Evolutionary conservation across 2,113 vertebrate genomes (phyloP).

Genomic region (Dicentrarchus labrax): DNA sequence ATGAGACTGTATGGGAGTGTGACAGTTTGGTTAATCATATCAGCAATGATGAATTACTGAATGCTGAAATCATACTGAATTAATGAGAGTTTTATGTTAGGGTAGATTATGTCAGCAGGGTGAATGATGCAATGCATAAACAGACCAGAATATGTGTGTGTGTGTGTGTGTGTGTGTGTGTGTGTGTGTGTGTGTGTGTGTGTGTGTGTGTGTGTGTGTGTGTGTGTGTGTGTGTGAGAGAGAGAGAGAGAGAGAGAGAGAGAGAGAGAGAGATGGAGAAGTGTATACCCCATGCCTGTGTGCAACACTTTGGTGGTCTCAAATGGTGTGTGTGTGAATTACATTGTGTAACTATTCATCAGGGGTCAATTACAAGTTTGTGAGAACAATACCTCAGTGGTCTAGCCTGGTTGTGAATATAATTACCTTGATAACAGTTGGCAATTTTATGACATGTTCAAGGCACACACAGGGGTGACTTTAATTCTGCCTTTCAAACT

Average conservation of each 20-base stretch:
- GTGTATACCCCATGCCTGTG: background rate
- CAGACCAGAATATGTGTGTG: constrained; percentile 7
- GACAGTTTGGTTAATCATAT: constrained; percentile 80
- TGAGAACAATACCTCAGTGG: constrained; percentile 48
- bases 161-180: background rate
- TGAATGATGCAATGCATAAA: constrained; percentile 69
- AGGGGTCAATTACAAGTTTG: constrained; percentile 57
- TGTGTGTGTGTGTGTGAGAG: background rate
- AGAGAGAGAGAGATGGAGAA: too few species aligned
- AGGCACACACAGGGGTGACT: constrained; percentile 30
- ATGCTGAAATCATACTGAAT: constrained; percentile 72
- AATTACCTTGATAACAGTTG: constrained; percentile 63
- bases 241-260: too few species aligned
- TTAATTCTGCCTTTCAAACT: constrained; percentile 46
- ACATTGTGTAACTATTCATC: constrained; percentile 48
- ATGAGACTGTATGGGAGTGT: constrained; percentile 67
- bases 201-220: background rate
- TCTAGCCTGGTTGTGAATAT: constrained; percentile 28
- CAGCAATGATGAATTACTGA: constrained; percentile 73
- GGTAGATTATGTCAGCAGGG: constrained; percentile 68
- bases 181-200: background rate
- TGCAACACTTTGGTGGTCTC: constrained; percentile 44
- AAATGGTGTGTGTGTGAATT: constrained; percentile 16
- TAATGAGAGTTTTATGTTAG: constrained; percentile 73
- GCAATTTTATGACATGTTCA: constrained; percentile 62